Conservation (phyloP, 1,140 invertebrate species). For the Holcopasites calliopsidis region DNA sequence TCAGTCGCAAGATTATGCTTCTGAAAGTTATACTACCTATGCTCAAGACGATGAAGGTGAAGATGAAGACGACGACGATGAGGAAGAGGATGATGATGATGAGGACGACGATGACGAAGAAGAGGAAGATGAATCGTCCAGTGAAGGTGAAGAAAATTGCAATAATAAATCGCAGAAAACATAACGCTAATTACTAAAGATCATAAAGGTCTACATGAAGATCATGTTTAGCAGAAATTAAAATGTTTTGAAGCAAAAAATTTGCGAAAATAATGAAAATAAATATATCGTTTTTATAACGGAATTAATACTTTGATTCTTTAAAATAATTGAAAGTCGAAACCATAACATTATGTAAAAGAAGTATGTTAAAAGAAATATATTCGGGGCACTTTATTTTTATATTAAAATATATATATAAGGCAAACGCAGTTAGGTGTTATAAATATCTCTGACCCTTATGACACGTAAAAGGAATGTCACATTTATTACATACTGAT, state of each 20-base stretch:
- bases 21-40: slow-evolving; percentile 79
- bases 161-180: slow-evolving; percentile 9
- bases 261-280: neutral
- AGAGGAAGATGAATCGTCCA: slow-evolving; percentile 33
- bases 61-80: slow-evolving; percentile 79
- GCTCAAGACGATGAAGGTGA: slow-evolving; percentile 81
- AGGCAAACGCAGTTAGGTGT: neutral
- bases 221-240: slow-evolving; percentile 27
- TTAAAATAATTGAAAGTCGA: neutral
- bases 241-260: neutral
- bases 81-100: slow-evolving; percentile 74
- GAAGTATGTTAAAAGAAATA: neutral
- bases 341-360: neutral
- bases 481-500: slow-evolving; percentile 50
- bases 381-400: neutral
- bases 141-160: slow-evolving; percentile 42
- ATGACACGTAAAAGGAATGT: slow-evolving; percentile 39
- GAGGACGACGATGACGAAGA: slow-evolving; percentile 28
- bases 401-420: neutral
- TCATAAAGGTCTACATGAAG: no score
- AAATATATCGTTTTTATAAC: slow-evolving; percentile 9
- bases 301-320: neutral
- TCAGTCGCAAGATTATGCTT: slow-evolving; percentile 73
- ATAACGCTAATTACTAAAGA: slow-evolving; percentile 25
- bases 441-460: neutral